Evolutionary conservation across 2,797 vertebrate genomes (phyloP).

Genomic region (Poeciliopsis infans): DNA sequence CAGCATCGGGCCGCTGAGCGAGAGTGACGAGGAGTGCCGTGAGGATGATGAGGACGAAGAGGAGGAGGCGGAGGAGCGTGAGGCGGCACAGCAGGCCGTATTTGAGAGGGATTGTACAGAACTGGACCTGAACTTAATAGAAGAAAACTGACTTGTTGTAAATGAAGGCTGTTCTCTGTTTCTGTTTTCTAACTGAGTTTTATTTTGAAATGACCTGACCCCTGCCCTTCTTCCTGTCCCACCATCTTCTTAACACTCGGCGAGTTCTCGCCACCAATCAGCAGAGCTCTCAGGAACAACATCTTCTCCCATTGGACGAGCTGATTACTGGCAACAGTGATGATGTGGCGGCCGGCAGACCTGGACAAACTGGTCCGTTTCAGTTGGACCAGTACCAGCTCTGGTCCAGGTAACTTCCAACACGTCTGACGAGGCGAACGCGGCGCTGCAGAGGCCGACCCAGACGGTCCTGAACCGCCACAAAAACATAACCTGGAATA

Average conservation of each 20-base stretch:
- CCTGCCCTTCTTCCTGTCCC: conserved; percentile 49
- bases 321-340: conserved; percentile 71
- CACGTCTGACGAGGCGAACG: conserved; percentile 11
- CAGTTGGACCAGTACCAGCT: neutral
- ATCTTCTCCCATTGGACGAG: conserved; percentile 72
- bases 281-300: conserved; percentile 85
- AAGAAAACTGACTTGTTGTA: conserved; percentile 88
- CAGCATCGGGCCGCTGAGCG: conserved; percentile 87
- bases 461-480: neutral
- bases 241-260: conserved; percentile 45
- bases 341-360: conserved; percentile 68
- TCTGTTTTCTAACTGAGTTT: conserved; percentile 35
- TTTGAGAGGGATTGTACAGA: conserved; percentile 94
- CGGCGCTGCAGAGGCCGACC: neutral
- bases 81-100: conserved; percentile 83
- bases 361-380: neutral
- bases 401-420: conserved; percentile 41
- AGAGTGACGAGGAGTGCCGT: conserved; percentile 87
- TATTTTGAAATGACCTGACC: conserved; percentile 45
- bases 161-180: conserved; percentile 63
- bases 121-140: conserved; percentile 92
- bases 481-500: neutral
- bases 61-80: conserved; percentile 67
- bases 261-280: conserved; percentile 68
- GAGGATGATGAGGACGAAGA: conserved; percentile 76